Base-by-base conservation (phyloP, 2,888 invertebrate species). In the Campopleginae sp. region DNA sequence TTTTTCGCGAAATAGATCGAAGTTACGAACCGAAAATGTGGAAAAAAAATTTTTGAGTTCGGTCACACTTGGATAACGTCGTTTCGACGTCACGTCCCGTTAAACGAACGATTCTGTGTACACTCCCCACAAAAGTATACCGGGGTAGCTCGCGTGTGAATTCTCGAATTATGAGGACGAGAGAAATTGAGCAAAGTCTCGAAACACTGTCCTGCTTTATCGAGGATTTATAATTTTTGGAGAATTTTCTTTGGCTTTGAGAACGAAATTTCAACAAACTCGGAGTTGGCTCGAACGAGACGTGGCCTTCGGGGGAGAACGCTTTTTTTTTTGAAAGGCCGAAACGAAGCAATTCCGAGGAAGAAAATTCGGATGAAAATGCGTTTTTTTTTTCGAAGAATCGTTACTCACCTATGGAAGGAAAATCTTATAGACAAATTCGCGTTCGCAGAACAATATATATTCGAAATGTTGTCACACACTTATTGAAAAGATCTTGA, bases 361-460 rank as follows among this genome's bases (percentile, higher is more conserved):
- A 23, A 6, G 3, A 51, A 54, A 54, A 54, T 0, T n/a, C 6
- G 48, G 1, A 17, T 4, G n/a, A 23, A 54, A 27, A 23, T 27
- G 12, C n/a, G n/a, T n/a, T 54, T 12, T 54, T 27, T 54, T 27
- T 23, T 27, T 27, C 0, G 4, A 14, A 54, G 5, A 4, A 23
- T 12, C 10, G 23, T 51, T 74, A 86, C 87, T 87, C 75, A 88
- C 88, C 87, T 79, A 82, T 86, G 44, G 85, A 85, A 85, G 58
- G 66, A 51, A 33, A 33, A 72, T 31, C 10, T 48, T 33, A 19
- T 66, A 31, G 63, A 66, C 71, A 80, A 58, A 17, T 71, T 70
- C 78, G 14, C 42, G 27, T 66, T 72, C 68, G 78, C 86, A 75
- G 61, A 27, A 74, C 74, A 80, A 72, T 79, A 77, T 85, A 85